Evolutionary conservation across 2,888 invertebrate genomes (phyloP).

Genomic region (Himalopsyche japonica): DNA sequence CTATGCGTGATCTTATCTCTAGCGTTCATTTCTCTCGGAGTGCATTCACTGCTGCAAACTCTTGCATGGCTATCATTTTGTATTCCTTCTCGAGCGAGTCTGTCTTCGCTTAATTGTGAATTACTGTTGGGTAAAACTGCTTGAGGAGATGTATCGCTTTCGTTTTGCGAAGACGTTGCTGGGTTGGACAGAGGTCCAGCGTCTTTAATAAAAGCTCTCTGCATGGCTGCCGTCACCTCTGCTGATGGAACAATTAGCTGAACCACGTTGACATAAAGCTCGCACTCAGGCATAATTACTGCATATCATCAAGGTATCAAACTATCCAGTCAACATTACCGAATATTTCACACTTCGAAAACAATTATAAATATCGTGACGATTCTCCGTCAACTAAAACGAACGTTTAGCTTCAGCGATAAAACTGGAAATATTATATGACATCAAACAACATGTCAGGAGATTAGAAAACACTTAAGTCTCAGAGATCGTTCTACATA

Average conservation of each 20-base stretch:
- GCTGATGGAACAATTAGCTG: slow-evolving; percentile 22
- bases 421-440: neutral
- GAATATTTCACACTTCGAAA: neutral
- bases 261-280: slow-evolving; percentile 25
- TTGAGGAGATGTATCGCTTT: neutral
- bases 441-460: neutral
- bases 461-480: neutral
- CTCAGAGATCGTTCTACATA: neutral
- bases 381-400: neutral
- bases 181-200: neutral
- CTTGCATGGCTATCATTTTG: neutral
- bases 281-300: slow-evolving; percentile 26
- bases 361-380: neutral
- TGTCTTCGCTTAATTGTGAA: neutral
- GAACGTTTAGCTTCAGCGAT: neutral
- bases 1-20: slow-evolving; percentile 12
- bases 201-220: slow-evolving; percentile 1
- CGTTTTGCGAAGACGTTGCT: neutral
- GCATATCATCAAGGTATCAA: neutral
- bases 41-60: neutral
- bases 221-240: slow-evolving; percentile 28
- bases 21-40: neutral
- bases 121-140: neutral
- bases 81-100: neutral
- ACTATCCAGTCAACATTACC: neutral